Percentiles rank a stretch among this genome's conserved stretches.
Conservation (phyloP, 2,797 vertebrate species). For the Epinephelus malabaricus region DNA sequence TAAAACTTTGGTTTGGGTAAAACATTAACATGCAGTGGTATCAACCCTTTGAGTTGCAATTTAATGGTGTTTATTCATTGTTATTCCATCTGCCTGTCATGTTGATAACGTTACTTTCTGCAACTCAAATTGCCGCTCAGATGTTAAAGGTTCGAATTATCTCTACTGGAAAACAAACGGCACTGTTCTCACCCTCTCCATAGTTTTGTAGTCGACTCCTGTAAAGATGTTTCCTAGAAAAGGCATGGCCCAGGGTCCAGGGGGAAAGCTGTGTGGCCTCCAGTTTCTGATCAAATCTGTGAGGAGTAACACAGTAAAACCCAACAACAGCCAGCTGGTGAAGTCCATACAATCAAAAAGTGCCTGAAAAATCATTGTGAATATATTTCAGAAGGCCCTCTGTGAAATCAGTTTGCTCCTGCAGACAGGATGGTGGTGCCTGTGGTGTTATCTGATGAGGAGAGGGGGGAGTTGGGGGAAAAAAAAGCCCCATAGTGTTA, state of each 20-base stretch:
- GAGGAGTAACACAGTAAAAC: conserved; percentile 78
- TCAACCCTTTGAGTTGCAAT: background rate
- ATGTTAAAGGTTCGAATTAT: background rate
- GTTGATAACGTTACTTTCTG: background rate
- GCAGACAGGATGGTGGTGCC: background rate
- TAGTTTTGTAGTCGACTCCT: conserved; percentile 72
- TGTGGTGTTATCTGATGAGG: background rate
- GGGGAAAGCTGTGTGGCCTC: conserved; percentile 84
- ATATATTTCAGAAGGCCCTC: background rate
- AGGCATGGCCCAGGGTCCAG: conserved; percentile 85
- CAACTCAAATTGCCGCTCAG: background rate
- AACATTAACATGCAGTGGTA: background rate
- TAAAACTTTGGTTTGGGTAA: background rate
- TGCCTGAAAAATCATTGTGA: conserved; percentile 76
- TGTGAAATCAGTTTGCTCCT: background rate
- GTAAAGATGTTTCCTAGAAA: conserved; percentile 88
- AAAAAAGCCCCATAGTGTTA: conserved; percentile 8
- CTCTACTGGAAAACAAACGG: background rate
- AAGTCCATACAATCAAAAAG: conserved; percentile 75
- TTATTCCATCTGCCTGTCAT: background rate
- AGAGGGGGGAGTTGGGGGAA: rapidly evolving
- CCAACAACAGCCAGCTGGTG: conserved; percentile 68
- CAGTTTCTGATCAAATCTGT: conserved; percentile 82
- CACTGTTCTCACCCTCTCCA: conserved; percentile 73
- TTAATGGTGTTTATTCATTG: background rate